These are phyloP conservation scores for Gallinago jamesoni DNA, from an alignment of 2,113 vertebrate species.

Conservation along the genomic window DNA sequence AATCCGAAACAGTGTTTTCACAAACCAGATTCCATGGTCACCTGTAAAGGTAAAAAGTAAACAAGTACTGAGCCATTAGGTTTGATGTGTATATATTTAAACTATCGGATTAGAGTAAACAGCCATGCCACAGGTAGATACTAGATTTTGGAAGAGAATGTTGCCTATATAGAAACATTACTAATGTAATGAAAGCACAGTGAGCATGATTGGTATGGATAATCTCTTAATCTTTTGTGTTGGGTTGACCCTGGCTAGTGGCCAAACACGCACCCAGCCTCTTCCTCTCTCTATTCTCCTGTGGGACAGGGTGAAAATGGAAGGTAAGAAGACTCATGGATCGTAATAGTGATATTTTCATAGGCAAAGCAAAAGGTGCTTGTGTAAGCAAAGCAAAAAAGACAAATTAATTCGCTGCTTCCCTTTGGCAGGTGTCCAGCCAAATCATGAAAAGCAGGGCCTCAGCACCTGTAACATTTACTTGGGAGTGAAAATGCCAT, in stretches of 20 bases:
- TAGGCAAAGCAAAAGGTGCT: background rate
- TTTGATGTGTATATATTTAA: background rate
- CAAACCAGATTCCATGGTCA: background rate
- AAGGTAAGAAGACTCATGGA: background rate
- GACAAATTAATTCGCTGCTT: background rate
- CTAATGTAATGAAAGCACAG: background rate
- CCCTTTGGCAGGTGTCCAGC: background rate
- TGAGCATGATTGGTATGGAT: background rate
- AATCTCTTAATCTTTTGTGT: background rate
- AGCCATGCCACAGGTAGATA: background rate
- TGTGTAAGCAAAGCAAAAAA: background rate
- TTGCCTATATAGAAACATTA: background rate
- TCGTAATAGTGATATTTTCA: background rate
- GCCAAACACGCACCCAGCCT: background rate
- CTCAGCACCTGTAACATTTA: background rate
- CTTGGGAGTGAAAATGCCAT: background rate
- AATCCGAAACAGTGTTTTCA: background rate
- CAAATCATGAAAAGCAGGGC: background rate
- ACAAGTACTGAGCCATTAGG: background rate
- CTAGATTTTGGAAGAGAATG: background rate
- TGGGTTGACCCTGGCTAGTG: background rate
- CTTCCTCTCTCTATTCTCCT: background rate
- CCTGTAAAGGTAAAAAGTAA: background rate
- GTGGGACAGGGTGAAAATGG: background rate
- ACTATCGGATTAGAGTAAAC: background rate